Evolutionary conservation across 2,888 invertebrate genomes (phyloP), one percentile per base, ranked within the genome.

Genomic region (Drosophila mettleri): DNA sequence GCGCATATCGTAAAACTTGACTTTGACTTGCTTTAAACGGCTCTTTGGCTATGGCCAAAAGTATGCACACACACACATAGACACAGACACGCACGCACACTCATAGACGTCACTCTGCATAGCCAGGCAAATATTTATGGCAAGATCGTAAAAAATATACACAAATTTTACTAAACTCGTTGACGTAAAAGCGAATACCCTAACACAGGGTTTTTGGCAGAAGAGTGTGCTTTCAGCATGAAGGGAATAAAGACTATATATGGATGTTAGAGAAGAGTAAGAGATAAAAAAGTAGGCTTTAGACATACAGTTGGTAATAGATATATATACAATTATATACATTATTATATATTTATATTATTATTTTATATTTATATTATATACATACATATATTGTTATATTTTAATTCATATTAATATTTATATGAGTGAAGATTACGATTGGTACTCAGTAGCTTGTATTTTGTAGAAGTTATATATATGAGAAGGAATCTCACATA

Each of bases 1-100:
- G 60, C 55, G 41, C 81, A 66, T 62, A 70, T 68, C 70, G 70
- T 75, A 72, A 84, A 83, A 86, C 82, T 83, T 83, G 83, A 86
- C 78, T 86, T 86, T 81, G 82, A 74, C 87, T 84, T 78, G 84
- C 74, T 76, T 76, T 74, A 74, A 76, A 76, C 72, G 60, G 53
- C 77, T 63, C 58, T 69, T 75, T 41, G 70, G 55, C 63, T 60
- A 52, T 69, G 41, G 51, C 36, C 69, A 66, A 71, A 72, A 72
- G 33, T 49, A 58, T 33, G 31, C 22, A 45, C 14, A 39, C 36
- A 41, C 49, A 18, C 7, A 33, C 41, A 34, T 18, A 41, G 24
- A 54, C 48, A 51, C 34, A 36, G 49, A 51, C 58, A 46, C 49
- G 5, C 59, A 14, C 36, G 29, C 60, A 54, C 45, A 51, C 49